Evolutionary conservation across 2,888 invertebrate species (phyloP).

Genomic region (Syritta pipiens): DNA sequence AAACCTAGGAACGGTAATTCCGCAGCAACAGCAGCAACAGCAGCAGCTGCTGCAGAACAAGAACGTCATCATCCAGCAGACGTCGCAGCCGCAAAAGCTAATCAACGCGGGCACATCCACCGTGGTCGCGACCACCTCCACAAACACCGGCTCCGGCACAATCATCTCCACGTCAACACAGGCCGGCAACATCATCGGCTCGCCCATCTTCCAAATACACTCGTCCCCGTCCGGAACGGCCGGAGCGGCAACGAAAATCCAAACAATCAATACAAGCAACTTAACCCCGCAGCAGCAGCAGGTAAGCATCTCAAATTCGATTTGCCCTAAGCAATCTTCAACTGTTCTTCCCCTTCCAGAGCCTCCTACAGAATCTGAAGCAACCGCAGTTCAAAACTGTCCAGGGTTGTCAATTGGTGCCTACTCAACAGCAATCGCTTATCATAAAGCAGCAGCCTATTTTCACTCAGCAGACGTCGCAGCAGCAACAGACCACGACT

Average conservation of each 20-base stretch:
- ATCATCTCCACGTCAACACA: slow-evolving; percentile 54
- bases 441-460: slow-evolving; percentile 69
- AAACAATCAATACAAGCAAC: slow-evolving; percentile 75
- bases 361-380: slow-evolving; percentile 76
- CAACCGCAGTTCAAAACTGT: slow-evolving; percentile 75
- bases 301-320: slow-evolving; percentile 45
- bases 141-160: slow-evolving; percentile 53
- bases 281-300: slow-evolving; percentile 77
- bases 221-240: slow-evolving; percentile 66
- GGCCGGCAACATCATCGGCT: slow-evolving; percentile 45
- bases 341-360: slow-evolving; percentile 18
- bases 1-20: slow-evolving; percentile 48
- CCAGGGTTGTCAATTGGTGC: slow-evolving; percentile 53
- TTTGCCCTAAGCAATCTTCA: neutral
- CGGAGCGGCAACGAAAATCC: slow-evolving; percentile 71
- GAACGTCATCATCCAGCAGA: slow-evolving; percentile 71
- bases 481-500: slow-evolving; percentile 47
- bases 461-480: slow-evolving; percentile 65
- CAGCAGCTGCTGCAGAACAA: slow-evolving; percentile 64
- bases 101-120: slow-evolving; percentile 63
- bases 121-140: slow-evolving; percentile 66
- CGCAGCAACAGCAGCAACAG: slow-evolving; percentile 65
- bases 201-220: slow-evolving; percentile 72
- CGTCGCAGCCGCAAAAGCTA: slow-evolving; percentile 73
- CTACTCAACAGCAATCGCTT: slow-evolving; percentile 60